Evolutionary conservation across 2,113 vertebrate species (phyloP).

Genomic region (Epinephelus lanceolatus): DNA sequence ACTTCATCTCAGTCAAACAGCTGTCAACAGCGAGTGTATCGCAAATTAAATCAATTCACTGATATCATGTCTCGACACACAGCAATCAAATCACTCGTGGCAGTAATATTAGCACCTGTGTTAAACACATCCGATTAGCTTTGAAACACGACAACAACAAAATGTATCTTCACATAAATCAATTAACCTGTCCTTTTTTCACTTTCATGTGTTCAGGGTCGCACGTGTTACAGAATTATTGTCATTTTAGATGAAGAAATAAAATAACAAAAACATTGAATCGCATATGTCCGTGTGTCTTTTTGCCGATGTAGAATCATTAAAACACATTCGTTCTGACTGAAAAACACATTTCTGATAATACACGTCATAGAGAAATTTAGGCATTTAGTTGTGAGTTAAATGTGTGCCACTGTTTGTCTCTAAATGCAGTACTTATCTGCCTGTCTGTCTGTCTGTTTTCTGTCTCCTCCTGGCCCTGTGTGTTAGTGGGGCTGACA

Average conservation of each 20-base stretch:
- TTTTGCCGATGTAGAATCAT: slow-evolving; percentile 19
- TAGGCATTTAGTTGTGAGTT: slow-evolving; percentile 38
- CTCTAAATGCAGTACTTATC: slow-evolving; percentile 59
- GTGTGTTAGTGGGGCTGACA: slow-evolving; percentile 74
- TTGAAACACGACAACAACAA: slow-evolving; percentile 13
- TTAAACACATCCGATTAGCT: slow-evolving; percentile 20
- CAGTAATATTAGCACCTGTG: slow-evolving; percentile 44
- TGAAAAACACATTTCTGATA: slow-evolving; percentile 39
- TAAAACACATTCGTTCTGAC: slow-evolving; percentile 19
- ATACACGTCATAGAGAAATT: slow-evolving; percentile 34
- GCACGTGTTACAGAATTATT: slow-evolving; percentile 11
- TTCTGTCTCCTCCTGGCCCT: slow-evolving; percentile 57
- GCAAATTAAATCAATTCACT: slow-evolving; percentile 68
- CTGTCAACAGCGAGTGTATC: slow-evolving; percentile 59
- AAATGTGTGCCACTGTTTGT: slow-evolving; percentile 42
- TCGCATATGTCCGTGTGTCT: neutral
- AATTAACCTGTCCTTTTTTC: neutral
- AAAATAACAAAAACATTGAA: neutral
- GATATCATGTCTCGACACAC: slow-evolving; percentile 60
- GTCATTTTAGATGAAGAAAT: slow-evolving; percentile 25
- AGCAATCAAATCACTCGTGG: slow-evolving; percentile 54
- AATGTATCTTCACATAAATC: slow-evolving; percentile 39
- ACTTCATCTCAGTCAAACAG: slow-evolving; percentile 62
- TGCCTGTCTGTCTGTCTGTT: slow-evolving; percentile 57
- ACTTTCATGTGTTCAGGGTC: slow-evolving; percentile 8